Evolutionary conservation across 2,797 vertebrate genomes (phyloP).

Genomic region (Etheostoma nigrum): DNA sequence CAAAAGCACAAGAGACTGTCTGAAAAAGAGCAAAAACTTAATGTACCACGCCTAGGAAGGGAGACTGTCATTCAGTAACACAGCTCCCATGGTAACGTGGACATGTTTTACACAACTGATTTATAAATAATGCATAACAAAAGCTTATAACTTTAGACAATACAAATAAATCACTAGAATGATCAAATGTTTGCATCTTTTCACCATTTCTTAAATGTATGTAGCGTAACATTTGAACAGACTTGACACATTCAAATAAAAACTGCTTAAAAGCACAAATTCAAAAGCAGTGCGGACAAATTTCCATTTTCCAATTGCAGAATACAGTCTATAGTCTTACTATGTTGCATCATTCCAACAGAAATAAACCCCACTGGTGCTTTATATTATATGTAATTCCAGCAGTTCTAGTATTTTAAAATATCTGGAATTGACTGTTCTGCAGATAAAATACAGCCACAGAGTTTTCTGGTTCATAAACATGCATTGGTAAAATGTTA

Average conservation of each 20-base stretch:
- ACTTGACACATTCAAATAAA: conserved; percentile 32
- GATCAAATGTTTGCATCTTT: background rate
- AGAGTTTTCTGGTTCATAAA: background rate
- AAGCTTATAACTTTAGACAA: background rate
- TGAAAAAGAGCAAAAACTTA: conserved; percentile 55
- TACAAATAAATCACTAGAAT: background rate
- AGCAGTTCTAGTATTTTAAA: background rate
- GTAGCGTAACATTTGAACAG: background rate
- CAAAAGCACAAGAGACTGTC: conserved; percentile 51
- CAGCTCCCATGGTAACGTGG: conserved; percentile 85
- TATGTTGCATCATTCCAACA: background rate
- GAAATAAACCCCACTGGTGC: background rate
- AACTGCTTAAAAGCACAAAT: conserved; percentile 1
- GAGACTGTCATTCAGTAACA: conserved; percentile 72
- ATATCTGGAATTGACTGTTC: background rate
- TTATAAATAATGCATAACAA: background rate
- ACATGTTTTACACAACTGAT: conserved; percentile 16
- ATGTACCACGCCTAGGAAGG: conserved; percentile 86
- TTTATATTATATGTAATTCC: background rate
- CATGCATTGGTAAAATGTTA: background rate
- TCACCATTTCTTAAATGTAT: background rate
- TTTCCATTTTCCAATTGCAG: conserved; percentile 5
- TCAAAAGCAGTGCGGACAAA: background rate
- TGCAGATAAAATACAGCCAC: background rate
- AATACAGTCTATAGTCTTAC: background rate